Percentiles rank a stretch among this genome's conserved stretches.
Evolutionary conservation across 2,113 vertebrate species (phyloP).

Genomic region (Gallinago jamesoni): DNA sequence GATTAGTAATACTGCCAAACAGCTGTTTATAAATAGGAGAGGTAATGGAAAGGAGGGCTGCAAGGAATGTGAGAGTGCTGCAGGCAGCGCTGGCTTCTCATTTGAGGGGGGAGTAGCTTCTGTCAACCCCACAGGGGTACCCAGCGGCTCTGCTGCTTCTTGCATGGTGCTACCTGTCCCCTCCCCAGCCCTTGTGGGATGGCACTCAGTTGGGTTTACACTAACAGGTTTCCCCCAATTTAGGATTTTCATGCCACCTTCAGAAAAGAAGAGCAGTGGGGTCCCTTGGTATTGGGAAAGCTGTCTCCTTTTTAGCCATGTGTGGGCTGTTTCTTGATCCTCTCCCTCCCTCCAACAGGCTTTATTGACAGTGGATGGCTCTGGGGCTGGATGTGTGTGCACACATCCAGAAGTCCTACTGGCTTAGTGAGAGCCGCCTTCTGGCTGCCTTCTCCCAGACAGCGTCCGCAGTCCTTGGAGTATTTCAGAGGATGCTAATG

Average conservation of each 20-base stretch:
- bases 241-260: neutral
- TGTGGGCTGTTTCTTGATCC: neutral
- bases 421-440: neutral
- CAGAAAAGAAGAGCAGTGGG: neutral
- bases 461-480: neutral
- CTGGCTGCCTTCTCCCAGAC: neutral
- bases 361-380: neutral
- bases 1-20: slow-evolving; percentile 40
- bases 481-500: slow-evolving; percentile 27
- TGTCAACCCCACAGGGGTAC: neutral
- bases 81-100: neutral
- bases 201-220: neutral
- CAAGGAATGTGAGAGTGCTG: neutral
- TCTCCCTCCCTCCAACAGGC: neutral
- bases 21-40: slow-evolving; percentile 38
- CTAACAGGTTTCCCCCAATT: rapidly evolving
- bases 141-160: neutral
- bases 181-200: neutral
- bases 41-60: neutral
- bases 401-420: neutral
- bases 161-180: neutral
- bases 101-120: neutral
- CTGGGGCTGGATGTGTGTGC: neutral
- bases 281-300: neutral
- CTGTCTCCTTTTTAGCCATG: neutral